These are phyloP conservation scores for Atlantisia rogersi DNA, from an alignment of 2,113 vertebrate genomes.

Conservation along the genomic window DNA sequence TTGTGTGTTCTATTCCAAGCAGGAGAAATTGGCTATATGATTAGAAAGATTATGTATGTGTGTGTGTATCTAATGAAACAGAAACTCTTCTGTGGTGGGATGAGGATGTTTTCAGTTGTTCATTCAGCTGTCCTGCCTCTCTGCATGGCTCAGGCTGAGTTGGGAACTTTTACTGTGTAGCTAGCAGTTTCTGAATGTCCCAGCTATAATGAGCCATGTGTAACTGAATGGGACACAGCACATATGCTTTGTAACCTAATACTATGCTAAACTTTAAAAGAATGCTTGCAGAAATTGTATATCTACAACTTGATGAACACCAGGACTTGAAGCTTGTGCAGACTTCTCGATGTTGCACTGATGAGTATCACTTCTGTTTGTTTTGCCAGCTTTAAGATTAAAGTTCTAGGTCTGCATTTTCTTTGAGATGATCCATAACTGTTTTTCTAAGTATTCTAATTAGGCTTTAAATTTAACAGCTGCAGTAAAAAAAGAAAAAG, in stretches of 20 bases:
- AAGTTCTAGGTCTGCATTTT: background rate
- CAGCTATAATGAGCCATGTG: background rate
- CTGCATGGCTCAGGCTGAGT: background rate
- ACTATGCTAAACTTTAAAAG: background rate
- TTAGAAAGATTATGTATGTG: background rate
- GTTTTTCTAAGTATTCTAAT: background rate
- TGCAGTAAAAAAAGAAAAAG: background rate
- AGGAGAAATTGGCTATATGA: background rate
- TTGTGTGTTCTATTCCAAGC: background rate
- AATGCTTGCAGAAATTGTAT: background rate
- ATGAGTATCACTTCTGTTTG: background rate
- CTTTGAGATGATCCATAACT: background rate
- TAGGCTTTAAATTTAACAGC: background rate
- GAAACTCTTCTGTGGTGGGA: background rate
- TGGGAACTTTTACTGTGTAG: background rate
- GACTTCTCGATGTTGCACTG: background rate
- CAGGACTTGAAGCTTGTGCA: background rate
- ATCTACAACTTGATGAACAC: background rate
- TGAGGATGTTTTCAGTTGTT: background rate
- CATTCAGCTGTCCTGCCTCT: background rate
- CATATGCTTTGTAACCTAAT: background rate
- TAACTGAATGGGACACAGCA: background rate
- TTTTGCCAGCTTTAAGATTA: background rate
- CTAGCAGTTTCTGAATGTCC: background rate
- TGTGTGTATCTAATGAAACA: background rate